Conservation (phyloP, 2,113 vertebrate genomes). For the Ptychochromis oligacanthus region DNA sequence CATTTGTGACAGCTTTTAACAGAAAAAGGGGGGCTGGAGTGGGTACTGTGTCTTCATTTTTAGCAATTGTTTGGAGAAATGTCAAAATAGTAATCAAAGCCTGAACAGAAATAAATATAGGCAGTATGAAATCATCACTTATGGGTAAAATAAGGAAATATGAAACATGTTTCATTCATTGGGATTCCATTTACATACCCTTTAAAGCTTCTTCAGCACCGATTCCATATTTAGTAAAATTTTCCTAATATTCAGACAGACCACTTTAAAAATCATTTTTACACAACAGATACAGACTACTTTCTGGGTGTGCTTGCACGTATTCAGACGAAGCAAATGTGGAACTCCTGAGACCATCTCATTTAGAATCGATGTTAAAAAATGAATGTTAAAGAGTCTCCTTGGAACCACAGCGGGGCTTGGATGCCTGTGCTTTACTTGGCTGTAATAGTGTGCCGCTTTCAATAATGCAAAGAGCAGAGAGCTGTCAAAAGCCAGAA, state of each 20-base stretch:
- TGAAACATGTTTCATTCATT: not conserved
- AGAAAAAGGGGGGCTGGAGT: not conserved
- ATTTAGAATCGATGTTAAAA: conserved; percentile 53
- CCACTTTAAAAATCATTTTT: conserved; percentile 5
- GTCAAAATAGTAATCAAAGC: not conserved
- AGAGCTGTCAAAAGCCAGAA: conserved; percentile 30
- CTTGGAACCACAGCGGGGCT: conserved; percentile 11
- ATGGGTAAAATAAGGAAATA: not conserved
- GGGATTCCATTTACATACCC: too few relatives aligned
- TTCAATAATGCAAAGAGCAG: conserved; percentile 58
- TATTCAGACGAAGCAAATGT: conserved; percentile 29
- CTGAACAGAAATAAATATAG: not conserved
- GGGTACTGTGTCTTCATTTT: not conserved
- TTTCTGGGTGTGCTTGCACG: conserved; percentile 10
- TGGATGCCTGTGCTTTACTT: conserved; percentile 25
- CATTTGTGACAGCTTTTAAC: conserved; percentile 15
- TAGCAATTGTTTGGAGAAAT: not conserved
- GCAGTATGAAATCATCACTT: not conserved
- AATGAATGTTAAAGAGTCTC: conserved; percentile 42
- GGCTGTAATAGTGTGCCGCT: conserved; percentile 30
- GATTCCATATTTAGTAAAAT: not conserved
- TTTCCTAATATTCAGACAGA: not conserved
- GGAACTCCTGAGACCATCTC: conserved; percentile 27
- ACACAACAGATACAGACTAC: not conserved
- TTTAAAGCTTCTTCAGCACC: not conserved